These are phyloP conservation scores for Boloria euphrosyne DNA, from an alignment of 2,888 invertebrate genomes.

Conservation along the genomic window DNA sequence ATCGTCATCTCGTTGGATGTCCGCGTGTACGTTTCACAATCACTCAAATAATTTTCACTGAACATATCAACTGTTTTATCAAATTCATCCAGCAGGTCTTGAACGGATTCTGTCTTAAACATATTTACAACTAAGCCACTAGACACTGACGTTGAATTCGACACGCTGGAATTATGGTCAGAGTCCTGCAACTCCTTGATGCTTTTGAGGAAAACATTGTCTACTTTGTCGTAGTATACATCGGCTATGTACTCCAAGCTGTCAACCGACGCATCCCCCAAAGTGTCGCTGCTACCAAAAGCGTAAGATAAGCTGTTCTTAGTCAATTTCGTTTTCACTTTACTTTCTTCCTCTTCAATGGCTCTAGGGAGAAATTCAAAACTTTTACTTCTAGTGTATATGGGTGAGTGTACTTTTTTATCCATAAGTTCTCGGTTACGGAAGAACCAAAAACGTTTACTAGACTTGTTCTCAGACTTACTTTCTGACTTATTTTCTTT, in stretches of 20 bases:
- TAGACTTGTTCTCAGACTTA: conserved; percentile 61
- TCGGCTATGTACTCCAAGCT: conserved; percentile 68
- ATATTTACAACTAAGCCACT: conserved; percentile 62
- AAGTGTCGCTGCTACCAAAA: conserved; percentile 63
- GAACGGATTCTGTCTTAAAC: conserved; percentile 65
- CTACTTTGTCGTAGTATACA: conserved; percentile 66
- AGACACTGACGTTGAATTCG: conserved; percentile 64
- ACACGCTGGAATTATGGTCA: conserved; percentile 59
- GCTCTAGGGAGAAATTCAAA: conserved; percentile 74
- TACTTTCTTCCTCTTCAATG: conserved; percentile 54
- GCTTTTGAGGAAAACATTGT: conserved; percentile 65
- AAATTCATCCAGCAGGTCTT: conserved; percentile 68
- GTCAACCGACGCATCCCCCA: conserved; percentile 66
- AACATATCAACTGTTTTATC: conserved; percentile 73
- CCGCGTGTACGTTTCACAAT: conserved; percentile 72
- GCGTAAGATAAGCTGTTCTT: conserved; percentile 62
- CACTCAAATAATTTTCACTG: conserved; percentile 72
- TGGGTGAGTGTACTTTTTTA: conserved; percentile 51
- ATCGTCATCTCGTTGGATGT: conserved; percentile 48
- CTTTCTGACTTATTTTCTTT: conserved; percentile 61
- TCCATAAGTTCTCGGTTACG: conserved; percentile 63
- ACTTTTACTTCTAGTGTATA: conserved; percentile 72
- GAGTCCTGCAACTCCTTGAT: conserved; percentile 66
- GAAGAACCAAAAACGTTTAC: conserved; percentile 74
- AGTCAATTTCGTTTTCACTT: conserved; percentile 42